Evolutionary conservation across 2,888 invertebrate species (phyloP).

Genomic region (Chymomyza fuscimana): DNA sequence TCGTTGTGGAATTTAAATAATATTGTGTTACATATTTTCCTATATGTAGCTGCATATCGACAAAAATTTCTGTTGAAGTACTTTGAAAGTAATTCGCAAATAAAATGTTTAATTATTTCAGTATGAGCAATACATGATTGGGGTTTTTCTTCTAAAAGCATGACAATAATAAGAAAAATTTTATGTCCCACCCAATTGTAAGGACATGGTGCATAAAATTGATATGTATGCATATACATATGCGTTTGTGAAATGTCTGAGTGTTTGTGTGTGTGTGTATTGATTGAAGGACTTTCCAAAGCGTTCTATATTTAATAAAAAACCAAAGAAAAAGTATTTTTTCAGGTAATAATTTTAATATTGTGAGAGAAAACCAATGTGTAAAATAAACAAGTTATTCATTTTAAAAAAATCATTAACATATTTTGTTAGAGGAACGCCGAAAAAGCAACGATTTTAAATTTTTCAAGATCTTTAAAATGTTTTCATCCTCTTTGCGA

Average conservation of each 20-base stretch:
- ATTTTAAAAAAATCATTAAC: too few relatives aligned
- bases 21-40: neutral
- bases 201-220: slow-evolving; percentile 3
- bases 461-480: neutral
- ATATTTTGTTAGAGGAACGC: too few relatives aligned
- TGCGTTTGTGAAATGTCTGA: neutral
- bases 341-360: neutral
- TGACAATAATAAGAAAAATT: neutral
- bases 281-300: neutral
- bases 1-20: neutral
- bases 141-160: neutral
- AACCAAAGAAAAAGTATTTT: neutral
- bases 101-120: neutral
- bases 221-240: neutral
- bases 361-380: neutral
- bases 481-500: too few relatives aligned
- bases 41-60: neutral
- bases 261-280: slow-evolving; percentile 3
- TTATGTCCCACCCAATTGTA: neutral
- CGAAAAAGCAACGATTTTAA: too few relatives aligned
- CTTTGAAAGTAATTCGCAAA: neutral
- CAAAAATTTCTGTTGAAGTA: neutral
- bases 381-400: too few relatives aligned
- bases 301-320: neutral
- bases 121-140: neutral